A percentile compares a stretch with the other conserved stretches of the same genome.
Conservation (phyloP, 1,140 invertebrate species). For the Berghia stephanieae region DNA sequence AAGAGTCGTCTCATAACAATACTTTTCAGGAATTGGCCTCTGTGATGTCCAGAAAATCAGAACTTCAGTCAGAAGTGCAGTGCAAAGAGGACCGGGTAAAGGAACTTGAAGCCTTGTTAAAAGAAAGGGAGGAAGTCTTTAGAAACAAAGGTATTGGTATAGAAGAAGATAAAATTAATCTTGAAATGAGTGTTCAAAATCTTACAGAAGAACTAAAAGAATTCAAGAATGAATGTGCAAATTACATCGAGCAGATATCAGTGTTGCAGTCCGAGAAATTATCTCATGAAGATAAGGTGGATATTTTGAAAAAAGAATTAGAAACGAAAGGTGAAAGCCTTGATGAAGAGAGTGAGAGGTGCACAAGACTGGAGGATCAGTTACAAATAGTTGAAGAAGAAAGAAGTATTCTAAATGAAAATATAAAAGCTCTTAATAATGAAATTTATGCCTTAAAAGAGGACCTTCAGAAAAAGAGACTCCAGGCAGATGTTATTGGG, state of each 20-base stretch:
- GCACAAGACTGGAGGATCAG: neutral
- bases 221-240: neutral
- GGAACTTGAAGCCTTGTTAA: neutral
- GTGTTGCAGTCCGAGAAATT: neutral
- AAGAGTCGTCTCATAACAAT: neutral
- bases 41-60: neutral
- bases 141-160: neutral
- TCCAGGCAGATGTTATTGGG: neutral
- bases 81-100: neutral
- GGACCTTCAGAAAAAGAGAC: neutral
- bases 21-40: too few species aligned
- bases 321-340: conserved; percentile 10
- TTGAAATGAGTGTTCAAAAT: neutral
- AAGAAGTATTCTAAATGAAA: conserved; percentile 1
- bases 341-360: neutral
- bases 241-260: neutral
- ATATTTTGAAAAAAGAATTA: neutral
- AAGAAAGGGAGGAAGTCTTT: neutral
- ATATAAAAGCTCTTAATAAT: conserved; percentile 4
- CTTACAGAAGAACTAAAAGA: neutral
- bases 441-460: neutral
- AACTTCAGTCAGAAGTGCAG: neutral
- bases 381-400: conserved; percentile 14
- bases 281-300: neutral
- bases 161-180: conserved; percentile 6